Evolutionary conservation across 2,888 invertebrate genomes (phyloP), one percentile per base, ranked within the genome.

Genomic region (Harpalus rufipes): DNA sequence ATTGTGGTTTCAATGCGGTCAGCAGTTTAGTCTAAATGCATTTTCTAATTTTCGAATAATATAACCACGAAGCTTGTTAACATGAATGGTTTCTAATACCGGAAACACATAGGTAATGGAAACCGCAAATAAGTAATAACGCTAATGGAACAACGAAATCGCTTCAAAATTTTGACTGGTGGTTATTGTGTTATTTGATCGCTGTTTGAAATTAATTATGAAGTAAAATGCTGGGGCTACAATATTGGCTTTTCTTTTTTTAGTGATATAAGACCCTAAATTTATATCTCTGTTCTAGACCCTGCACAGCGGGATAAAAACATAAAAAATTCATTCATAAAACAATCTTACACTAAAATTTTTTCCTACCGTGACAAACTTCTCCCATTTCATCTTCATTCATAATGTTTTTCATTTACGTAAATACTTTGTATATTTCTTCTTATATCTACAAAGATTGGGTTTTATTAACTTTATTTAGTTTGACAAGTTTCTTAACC

Each of bases 241-340:
- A 7, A 41, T 68, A 68, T 68, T 68, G 39, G 68, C 39, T 39
- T 25, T 68, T 68, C 68, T 68, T 68, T 68, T 68, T 68, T 68
- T 68, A 32, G 32, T 68, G 68, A 74, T 74, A 74, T 18, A 74
- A 74, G 56, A 74, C 74, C 21, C 21, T 74, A 74, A 51, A 74
- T 51, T 74, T 74, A 74, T 74, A 21, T 18, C 51, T 74, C n/a
- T n/a, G 39, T 10, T 18, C 14, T 12, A 56, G 7, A 56, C 21
- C 56, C 74, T 44, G 44, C 74, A 51, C 74, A 74, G 74, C 74
- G 18, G 74, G 74, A 74, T 74, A 74, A 21, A 74, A 74, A 74
- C 74, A 74, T 74, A 51, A 74, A 74, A 74, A 74, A 51, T 74
- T 74, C 74, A 74, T 74, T 74, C 74, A 74, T 74, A 74, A 74